Base-by-base conservation (phyloP, 2,888 invertebrate genomes). In the Drosophila neutralis region DNA sequence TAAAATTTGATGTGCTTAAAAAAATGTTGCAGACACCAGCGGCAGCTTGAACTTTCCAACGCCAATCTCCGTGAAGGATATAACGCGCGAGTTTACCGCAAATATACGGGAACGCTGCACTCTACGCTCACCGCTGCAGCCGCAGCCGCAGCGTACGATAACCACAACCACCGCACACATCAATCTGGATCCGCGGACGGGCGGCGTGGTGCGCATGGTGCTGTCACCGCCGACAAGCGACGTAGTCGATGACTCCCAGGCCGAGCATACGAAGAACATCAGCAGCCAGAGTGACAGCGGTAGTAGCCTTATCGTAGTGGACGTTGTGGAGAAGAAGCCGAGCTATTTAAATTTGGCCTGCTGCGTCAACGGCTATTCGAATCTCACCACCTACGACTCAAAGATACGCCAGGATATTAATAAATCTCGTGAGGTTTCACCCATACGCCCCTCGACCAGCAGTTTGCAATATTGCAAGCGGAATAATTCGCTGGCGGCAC, bases 331-430 rank as follows among this genome's bases (percentile, higher is more conserved):
- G 21, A 96, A 97, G 91, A 96, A 97, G 91, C 98, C 98, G 0
- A 97, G 97, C 67, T 98, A 98, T 92, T 93, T 98, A 65, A 97
- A 97, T 88, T 94, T 98, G 73, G 97, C 98, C 59, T 97, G 98
- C 92, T 97, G 97, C 27, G 97, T 98, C 60, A 97, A 97, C 93
- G 98, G 98, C 5, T 98, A 98, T 92, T 96, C 97, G 7, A 97
- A 97, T 84, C 94, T 97, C 66, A 97, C 96, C 8, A 96, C 97
- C 69, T 98, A 97, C 94, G 97, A 97, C 92, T 97, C 97, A 0
- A 96, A 96, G 91, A 93, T 96, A 42, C 94, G 96, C 18, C 96
- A 96, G 90, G 96, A 96, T 57, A 95, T 95, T 63, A 95, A 95
- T 80, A 96, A 95, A 84, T 96, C 96, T 45, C 93, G 96, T 54